A percentile compares a stretch with the other conserved stretches of the same genome.
Conservation (phyloP, 2,113 vertebrate species). For the Apistogramma diplotaenia region DNA sequence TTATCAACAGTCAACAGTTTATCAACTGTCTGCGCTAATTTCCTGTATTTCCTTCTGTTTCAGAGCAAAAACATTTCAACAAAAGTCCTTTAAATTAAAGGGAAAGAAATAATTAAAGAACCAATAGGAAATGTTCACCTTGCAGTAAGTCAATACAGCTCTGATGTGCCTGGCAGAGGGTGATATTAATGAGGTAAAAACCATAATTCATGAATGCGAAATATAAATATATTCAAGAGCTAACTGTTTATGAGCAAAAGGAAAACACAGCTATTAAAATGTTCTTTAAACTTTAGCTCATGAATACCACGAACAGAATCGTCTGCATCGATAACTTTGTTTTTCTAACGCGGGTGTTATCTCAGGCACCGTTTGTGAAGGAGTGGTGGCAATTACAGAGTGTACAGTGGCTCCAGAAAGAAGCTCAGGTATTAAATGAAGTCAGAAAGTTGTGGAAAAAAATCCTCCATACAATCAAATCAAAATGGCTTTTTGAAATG, state of each 20-base stretch:
- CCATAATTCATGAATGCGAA: neutral
- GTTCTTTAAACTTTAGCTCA: neutral
- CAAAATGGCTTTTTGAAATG: conserved; percentile 18
- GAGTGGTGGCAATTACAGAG: neutral
- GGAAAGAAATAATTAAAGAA: neutral
- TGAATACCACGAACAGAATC: neutral
- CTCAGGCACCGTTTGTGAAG: neutral
- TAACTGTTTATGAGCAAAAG: neutral
- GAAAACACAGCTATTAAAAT: neutral
- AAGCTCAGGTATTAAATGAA: neutral
- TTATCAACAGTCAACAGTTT: too few relatives aligned
- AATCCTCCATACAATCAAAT: conserved; percentile 4
- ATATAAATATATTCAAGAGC: neutral
- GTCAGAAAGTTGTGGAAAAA: neutral
- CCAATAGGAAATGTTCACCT: too few relatives aligned
- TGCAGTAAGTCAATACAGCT: neutral
- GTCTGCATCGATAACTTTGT: neutral
- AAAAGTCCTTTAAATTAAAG: neutral
- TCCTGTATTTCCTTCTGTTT: neutral
- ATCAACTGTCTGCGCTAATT: neutral
- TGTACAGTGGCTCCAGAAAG: neutral
- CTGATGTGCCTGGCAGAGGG: neutral
- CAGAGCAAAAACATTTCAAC: neutral
- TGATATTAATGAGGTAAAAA: neutral
- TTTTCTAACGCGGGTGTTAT: neutral